These are phyloP conservation scores for Sciurus carolinensis DNA, from an alignment of 2,797 vertebrate species.

Conservation along the genomic window DNA sequence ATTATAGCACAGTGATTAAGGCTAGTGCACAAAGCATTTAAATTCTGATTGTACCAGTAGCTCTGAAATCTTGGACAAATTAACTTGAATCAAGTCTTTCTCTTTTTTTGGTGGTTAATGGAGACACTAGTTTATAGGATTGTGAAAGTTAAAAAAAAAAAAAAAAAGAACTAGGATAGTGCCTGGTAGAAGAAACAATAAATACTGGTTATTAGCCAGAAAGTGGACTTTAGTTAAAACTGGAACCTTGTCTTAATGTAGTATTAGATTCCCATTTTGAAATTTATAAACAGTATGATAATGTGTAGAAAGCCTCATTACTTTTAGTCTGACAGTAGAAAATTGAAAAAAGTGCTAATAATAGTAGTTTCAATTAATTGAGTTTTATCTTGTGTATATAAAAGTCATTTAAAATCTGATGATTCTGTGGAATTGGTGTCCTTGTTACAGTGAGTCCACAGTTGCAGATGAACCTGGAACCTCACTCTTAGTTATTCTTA, in stretches of 20 bases:
- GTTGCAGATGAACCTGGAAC: neutral
- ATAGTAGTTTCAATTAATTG: neutral
- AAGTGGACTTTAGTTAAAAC: neutral
- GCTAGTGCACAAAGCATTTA: neutral
- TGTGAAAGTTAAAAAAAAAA: neutral
- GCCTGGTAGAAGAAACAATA: neutral
- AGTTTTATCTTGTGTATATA: neutral
- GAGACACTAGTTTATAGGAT: neutral
- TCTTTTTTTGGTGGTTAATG: neutral
- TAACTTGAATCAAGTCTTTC: neutral
- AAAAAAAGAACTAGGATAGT: neutral
- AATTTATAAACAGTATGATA: neutral
- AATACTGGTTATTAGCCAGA: neutral
- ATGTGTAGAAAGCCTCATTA: neutral
- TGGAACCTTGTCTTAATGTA: neutral
- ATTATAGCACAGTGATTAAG: fast-evolving
- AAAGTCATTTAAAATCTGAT: constrained; percentile 22
- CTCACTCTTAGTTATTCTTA: neutral
- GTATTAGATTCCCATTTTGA: neutral
- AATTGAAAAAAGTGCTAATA: neutral
- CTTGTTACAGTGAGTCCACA: neutral
- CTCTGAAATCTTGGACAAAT: neutral
- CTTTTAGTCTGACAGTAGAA: neutral
- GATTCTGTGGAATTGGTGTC: neutral
- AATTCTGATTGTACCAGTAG: neutral